Conservation (phyloP, 2,888 invertebrate genomes). For the Macroteleia sp. region DNA sequence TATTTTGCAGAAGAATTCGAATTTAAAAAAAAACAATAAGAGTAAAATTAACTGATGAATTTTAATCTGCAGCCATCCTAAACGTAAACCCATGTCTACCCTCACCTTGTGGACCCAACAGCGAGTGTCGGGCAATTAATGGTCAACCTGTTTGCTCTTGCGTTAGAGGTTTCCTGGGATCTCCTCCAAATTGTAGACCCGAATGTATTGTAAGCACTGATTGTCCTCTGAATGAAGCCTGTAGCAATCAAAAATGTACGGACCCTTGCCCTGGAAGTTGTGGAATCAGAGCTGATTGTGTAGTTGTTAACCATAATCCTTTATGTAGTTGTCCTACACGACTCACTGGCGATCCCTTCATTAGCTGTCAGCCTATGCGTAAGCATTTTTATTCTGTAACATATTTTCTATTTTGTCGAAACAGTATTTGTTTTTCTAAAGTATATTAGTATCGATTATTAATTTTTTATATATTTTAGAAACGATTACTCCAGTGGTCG, state of each 20-base stretch:
- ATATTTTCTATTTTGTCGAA: no score
- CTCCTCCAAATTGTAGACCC: constrained; percentile 92
- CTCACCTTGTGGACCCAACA: constrained; percentile 91
- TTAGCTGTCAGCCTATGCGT: constrained; percentile 88
- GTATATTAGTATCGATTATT: no score
- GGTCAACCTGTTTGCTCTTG: constrained; percentile 85
- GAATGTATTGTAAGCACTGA: constrained; percentile 94
- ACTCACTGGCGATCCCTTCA: constrained; percentile 92
- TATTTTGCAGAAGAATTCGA: no score
- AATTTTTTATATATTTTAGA: no score
- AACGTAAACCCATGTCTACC: constrained; percentile 82
- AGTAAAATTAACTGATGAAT: constrained; percentile 27
- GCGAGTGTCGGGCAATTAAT: constrained; percentile 88
- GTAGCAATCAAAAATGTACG: constrained; percentile 91
- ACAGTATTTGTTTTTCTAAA: no score
- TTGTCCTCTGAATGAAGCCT: constrained; percentile 91
- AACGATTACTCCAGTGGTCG: constrained; percentile 43
- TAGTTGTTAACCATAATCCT: constrained; percentile 93
- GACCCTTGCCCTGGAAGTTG: constrained; percentile 94
- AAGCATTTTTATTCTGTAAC: no score
- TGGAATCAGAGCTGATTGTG: constrained; percentile 90
- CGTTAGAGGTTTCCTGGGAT: constrained; percentile 88
- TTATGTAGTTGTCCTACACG: constrained; percentile 91
- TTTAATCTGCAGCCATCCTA: constrained; percentile 43
- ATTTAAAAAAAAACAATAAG: no score